Evolutionary conservation across 2,888 invertebrate genomes (phyloP).

Genomic region (Caprella mutica): DNA sequence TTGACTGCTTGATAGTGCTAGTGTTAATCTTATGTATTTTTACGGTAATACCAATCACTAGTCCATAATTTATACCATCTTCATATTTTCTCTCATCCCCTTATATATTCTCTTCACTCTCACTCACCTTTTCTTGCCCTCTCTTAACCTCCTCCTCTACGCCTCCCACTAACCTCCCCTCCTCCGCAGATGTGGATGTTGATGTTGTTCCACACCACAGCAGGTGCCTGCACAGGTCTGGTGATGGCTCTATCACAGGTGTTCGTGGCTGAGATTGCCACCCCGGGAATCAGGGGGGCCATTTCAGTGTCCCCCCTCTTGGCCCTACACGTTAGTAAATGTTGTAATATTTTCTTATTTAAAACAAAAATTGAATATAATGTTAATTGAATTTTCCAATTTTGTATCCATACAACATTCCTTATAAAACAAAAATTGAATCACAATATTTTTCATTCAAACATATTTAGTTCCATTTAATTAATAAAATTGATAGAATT

Average conservation of each 20-base stretch:
- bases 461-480: not conserved
- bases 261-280: conserved; percentile 27
- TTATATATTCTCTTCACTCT: no score
- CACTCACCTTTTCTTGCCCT: not conserved
- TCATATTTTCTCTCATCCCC: not conserved
- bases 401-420: not conserved
- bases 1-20: no score
- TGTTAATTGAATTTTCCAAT: not conserved
- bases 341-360: no score
- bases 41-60: no score
- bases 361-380: no score
- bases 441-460: not conserved
- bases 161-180: no score
- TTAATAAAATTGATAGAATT: not conserved
- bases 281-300: conserved; percentile 24
- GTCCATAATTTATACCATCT: no score
- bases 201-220: conserved; percentile 28
- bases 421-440: not conserved
- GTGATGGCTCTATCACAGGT: conserved; percentile 28
- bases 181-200: conserved; percentile 27
- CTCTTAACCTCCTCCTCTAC: not conserved
- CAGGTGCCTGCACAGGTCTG: conserved; percentile 24
- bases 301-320: conserved; percentile 22
- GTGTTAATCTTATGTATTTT: no score
- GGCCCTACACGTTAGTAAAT: conserved; percentile 17